Evolutionary conservation across 2,797 vertebrate species (phyloP).

Genomic region (Rhabdomys pumilio): DNA sequence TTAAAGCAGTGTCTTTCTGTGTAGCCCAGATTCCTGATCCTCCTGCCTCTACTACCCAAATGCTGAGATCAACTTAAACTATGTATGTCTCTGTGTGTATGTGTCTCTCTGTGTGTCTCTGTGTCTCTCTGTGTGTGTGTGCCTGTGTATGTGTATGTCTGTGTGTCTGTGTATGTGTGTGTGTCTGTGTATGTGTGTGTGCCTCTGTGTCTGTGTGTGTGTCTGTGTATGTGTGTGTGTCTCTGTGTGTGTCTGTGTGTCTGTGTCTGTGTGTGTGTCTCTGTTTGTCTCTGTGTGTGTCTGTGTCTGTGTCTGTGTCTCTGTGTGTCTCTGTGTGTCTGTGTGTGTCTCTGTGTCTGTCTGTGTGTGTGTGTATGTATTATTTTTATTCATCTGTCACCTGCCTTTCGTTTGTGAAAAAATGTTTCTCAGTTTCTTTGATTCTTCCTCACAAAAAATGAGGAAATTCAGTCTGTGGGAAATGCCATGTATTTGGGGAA

Average conservation of each 20-base stretch:
- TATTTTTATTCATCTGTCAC: constrained; percentile 1
- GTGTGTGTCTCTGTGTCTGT: no score
- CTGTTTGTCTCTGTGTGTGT: rapidly evolving
- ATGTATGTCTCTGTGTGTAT: no score
- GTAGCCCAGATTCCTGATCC: not conserved
- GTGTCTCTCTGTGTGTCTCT: no score
- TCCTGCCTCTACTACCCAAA: not conserved
- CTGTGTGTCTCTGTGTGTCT: rapidly evolving
- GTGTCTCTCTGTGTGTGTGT: no score
- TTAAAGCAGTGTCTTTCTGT: not conserved
- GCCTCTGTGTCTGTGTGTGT: no score
- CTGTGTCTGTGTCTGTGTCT: no score
- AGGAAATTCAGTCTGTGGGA: not conserved
- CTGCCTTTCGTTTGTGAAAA: constrained; percentile 28
- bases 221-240: no score
- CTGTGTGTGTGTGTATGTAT: no score
- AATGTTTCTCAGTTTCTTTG: constrained; percentile 27
- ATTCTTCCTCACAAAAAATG: constrained; percentile 25
- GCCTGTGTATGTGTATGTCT: no score
- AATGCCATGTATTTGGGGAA: not conserved
- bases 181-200: no score
- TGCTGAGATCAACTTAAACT: not conserved
- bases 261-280: rapidly evolving
- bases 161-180: no score
- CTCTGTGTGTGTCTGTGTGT: no score